Evolutionary conservation across 2,888 invertebrate species (phyloP).

Genomic region (Pristionchus arcanus): DNA sequence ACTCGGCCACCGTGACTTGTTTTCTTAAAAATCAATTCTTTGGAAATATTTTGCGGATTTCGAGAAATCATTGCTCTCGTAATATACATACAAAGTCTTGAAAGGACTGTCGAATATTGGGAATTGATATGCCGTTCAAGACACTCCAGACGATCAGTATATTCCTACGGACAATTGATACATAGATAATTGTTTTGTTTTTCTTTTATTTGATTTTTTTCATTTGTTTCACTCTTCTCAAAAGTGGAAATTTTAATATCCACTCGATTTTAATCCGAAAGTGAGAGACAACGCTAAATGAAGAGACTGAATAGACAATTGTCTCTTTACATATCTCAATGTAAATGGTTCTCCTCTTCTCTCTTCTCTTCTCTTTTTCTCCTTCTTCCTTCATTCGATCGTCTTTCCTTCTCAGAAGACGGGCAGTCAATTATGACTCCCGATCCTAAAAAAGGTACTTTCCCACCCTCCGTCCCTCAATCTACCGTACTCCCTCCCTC

Average conservation of each 20-base stretch:
- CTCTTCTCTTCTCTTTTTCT: background rate
- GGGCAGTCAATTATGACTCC: background rate
- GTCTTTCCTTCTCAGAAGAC: background rate
- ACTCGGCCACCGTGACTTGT: background rate
- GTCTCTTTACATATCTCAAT: background rate
- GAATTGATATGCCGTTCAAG: too few relatives aligned
- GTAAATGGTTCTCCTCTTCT: background rate
- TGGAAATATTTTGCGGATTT: background rate
- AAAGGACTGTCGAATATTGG: too few relatives aligned
- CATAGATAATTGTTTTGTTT: too few relatives aligned
- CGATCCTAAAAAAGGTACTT: background rate
- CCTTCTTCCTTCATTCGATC: background rate
- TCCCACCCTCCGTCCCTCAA: background rate
- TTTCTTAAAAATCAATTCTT: background rate
- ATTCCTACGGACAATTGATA: too few relatives aligned
- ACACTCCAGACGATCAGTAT: too few relatives aligned
- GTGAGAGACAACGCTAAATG: background rate
- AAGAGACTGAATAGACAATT: background rate
- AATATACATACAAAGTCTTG: background rate
- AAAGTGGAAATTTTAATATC: background rate
- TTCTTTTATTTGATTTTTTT: too few relatives aligned
- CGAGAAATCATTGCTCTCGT: background rate
- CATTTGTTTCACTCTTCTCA: background rate
- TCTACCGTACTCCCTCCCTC: background rate
- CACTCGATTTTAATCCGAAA: background rate